A percentile compares a stretch with the other conserved stretches of the same genome.
Evolutionary conservation across 2,888 invertebrate genomes (phyloP).

Genomic region (Pterobdella sp.): DNA sequence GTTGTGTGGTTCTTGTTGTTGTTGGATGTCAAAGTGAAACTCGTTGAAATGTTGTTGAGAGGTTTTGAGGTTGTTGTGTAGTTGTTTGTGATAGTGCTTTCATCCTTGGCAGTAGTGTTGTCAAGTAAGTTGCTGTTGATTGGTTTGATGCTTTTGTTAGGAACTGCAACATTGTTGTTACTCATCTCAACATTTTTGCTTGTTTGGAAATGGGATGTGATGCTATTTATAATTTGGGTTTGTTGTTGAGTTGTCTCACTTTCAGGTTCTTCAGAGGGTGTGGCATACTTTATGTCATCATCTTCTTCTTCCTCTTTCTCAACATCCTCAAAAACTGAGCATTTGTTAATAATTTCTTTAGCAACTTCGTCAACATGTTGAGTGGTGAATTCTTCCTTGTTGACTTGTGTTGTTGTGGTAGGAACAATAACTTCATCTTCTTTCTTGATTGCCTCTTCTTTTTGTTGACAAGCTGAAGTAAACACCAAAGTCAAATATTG

Average conservation of each 20-base stretch:
- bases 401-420: neutral
- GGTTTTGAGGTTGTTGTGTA: neutral
- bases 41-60: neutral
- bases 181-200: neutral
- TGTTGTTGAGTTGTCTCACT: neutral
- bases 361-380: neutral
- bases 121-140: neutral
- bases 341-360: neutral
- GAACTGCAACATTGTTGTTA: neutral
- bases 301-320: conserved; percentile 7
- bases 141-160: neutral
- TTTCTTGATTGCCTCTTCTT: neutral
- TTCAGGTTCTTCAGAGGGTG: neutral
- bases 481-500: neutral
- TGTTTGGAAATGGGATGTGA: neutral
- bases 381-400: neutral
- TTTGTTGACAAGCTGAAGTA: neutral
- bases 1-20: neutral
- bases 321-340: neutral
- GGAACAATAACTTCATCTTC: neutral
- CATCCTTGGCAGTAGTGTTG: neutral
- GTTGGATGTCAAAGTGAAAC: neutral
- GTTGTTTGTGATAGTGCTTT: neutral
- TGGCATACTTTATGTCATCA: conserved; percentile 11
- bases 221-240: neutral